Evolutionary conservation across 2,888 invertebrate genomes (phyloP).

Genomic region (Hypomecis punctinalis): DNA sequence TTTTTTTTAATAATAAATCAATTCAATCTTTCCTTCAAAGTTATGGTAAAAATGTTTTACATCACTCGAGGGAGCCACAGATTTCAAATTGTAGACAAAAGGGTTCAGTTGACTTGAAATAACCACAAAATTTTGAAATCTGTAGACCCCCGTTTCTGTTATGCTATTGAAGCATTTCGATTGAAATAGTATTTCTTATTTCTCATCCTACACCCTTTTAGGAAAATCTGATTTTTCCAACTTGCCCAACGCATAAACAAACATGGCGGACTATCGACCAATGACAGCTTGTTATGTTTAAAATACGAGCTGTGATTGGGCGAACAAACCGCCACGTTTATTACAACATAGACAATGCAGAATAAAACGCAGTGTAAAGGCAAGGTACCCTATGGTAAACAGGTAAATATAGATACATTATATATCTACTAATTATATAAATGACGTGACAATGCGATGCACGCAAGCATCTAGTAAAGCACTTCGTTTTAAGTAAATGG

Average conservation of each 20-base stretch:
- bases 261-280: no score
- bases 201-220: neutral
- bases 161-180: conserved; percentile 4
- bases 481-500: conserved; percentile 12
- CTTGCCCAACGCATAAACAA: no score
- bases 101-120: no score
- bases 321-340: no score
- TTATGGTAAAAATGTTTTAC: neutral
- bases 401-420: conserved; percentile 4
- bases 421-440: conserved; percentile 13
- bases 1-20: no score
- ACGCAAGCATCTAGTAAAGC: conserved; percentile 17
- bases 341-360: no score
- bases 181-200: neutral
- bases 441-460: conserved; percentile 11
- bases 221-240: no score
- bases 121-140: neutral
- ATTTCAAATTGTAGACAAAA: neutral
- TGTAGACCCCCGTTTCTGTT: neutral
- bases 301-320: no score
- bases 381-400: conserved; percentile 2
- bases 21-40: neutral
- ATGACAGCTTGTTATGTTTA: no score
- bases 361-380: neutral
- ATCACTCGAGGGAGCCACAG: neutral